These are phyloP conservation scores for Ceratina japonica DNA, from an alignment of 1,140 invertebrate genomes.

Conservation along the genomic window DNA sequence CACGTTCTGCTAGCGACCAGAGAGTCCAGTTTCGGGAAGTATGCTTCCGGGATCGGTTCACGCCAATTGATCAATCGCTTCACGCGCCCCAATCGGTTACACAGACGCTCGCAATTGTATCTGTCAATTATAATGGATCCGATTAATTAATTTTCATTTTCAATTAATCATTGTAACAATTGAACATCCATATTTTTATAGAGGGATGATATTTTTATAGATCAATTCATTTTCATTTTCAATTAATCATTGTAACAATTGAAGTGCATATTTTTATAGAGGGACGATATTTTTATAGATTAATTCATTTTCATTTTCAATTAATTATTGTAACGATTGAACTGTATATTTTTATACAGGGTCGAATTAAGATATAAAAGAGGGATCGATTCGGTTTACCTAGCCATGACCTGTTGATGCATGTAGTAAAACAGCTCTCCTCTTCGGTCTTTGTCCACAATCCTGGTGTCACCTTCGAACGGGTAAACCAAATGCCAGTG, in stretches of 20 bases:
- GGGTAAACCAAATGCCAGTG: conserved; percentile 92
- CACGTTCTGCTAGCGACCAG: conserved; percentile 83
- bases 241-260: too few species aligned
- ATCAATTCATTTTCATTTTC: too few species aligned
- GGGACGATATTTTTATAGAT: too few species aligned
- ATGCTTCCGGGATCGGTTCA: conserved; percentile 84
- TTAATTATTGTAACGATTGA: too few species aligned
- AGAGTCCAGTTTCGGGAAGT: conserved; percentile 87
- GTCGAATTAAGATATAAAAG: too few species aligned
- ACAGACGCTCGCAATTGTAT: conserved; percentile 86
- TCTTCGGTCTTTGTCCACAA: conserved; percentile 81
- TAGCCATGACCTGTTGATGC: conserved; percentile 82
- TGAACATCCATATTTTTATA: too few species aligned
- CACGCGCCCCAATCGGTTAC: conserved; percentile 82
- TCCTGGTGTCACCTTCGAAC: conserved; percentile 80
- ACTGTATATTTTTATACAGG: too few species aligned
- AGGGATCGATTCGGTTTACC: conserved; percentile 67
- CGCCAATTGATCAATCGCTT: conserved; percentile 82
- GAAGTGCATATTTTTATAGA: too few species aligned
- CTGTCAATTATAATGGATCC: conserved; percentile 68
- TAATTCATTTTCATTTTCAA: too few species aligned
- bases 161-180: too few species aligned
- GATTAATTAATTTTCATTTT: too few species aligned
- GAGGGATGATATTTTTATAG: too few species aligned
- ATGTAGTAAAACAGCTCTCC: conserved; percentile 84